Evolutionary conservation across 2,113 vertebrate genomes (phyloP).

Genomic region (Myiozetetes cayanensis): DNA sequence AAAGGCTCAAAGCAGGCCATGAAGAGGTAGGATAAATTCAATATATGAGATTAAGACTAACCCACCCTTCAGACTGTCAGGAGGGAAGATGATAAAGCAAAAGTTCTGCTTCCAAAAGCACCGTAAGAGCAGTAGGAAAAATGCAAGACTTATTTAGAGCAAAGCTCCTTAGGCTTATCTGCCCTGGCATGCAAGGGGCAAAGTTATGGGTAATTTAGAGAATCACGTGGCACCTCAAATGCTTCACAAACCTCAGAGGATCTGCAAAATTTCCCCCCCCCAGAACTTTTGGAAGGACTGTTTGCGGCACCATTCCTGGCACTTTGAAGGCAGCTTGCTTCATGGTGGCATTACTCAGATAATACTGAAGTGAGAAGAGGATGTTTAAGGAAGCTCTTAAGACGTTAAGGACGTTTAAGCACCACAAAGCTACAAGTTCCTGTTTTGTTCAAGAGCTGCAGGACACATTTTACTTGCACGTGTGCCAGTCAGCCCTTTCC

Average conservation of each 20-base stretch:
- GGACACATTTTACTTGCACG: rapidly evolving
- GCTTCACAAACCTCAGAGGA: not conserved
- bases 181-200: rapidly evolving
- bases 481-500: not conserved
- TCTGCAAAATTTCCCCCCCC: not conserved
- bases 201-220: not conserved
- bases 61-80: not conserved
- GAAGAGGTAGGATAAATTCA: not conserved
- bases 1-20: not conserved
- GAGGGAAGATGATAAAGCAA: not conserved
- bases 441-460: not conserved
- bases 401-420: no score
- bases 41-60: not conserved
- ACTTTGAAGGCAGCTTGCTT: not conserved
- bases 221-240: not conserved
- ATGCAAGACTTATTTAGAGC: not conserved
- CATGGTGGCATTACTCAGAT: not conserved
- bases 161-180: not conserved
- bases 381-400: not conserved
- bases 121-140: not conserved
- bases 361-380: not conserved
- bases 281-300: not conserved
- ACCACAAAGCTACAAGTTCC: not conserved
- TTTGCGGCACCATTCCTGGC: not conserved
- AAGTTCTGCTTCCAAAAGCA: not conserved